These are phyloP conservation scores for Hemiscyllium ocellatum DNA, from an alignment of 2,113 vertebrate species.

Conservation along the genomic window DNA sequence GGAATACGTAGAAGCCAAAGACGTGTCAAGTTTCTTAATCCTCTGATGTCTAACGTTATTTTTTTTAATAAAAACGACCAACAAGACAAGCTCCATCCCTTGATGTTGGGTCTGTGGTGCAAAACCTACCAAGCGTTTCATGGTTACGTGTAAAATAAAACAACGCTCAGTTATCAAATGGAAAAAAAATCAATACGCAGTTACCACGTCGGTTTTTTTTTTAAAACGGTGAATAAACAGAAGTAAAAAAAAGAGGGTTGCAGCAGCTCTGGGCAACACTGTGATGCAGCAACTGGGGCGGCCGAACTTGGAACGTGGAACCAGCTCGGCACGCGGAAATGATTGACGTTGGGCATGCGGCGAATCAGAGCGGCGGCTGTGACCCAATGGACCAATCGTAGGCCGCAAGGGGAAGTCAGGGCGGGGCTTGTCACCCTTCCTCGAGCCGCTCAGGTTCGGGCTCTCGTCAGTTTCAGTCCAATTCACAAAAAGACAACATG, in stretches of 20 bases:
- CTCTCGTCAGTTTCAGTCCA: neutral
- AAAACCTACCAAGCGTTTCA: too few relatives aligned
- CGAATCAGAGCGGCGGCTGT: neutral
- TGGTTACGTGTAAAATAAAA: too few relatives aligned
- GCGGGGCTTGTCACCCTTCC: neutral
- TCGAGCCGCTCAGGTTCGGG: neutral
- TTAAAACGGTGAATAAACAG: neutral
- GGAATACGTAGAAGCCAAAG: neutral
- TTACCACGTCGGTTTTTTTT: neutral
- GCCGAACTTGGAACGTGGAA: neutral
- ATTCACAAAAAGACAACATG: conserved; percentile 13
- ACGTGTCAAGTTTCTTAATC: neutral
- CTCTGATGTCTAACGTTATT: neutral
- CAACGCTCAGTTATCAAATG: too few relatives aligned
- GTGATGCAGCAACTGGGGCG: neutral
- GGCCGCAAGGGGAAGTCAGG: neutral
- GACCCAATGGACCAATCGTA: neutral
- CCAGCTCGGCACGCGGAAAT: neutral
- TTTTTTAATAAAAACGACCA: too few relatives aligned
- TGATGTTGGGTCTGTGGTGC: too few relatives aligned
- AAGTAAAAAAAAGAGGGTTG: neutral
- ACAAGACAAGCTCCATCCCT: too few relatives aligned
- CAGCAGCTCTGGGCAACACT: neutral
- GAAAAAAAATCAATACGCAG: neutral
- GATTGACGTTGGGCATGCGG: neutral